These are phyloP conservation scores for Ispidina picta DNA, from an alignment of 2,797 vertebrate species.

Conservation along the genomic window DNA sequence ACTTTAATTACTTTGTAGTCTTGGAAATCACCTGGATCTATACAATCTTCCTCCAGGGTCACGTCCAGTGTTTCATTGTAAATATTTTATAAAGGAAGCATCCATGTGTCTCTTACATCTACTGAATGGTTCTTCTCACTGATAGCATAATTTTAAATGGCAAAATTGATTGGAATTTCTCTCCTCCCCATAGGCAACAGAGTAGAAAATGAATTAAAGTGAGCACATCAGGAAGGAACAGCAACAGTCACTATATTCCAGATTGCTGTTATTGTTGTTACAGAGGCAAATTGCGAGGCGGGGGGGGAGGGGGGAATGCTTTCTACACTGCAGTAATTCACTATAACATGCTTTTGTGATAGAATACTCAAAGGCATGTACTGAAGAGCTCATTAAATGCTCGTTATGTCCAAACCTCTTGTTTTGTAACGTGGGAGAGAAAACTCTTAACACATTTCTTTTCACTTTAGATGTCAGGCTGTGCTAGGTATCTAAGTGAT, in stretches of 20 bases:
- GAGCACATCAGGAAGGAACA: not conserved
- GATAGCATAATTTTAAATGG: not conserved
- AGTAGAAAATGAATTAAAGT: not conserved
- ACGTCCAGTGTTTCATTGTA: not conserved
- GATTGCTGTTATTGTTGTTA: not conserved
- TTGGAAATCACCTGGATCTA: not conserved
- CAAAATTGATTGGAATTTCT: not conserved
- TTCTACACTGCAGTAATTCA: not conserved
- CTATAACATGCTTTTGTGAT: not conserved
- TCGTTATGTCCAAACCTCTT: not conserved
- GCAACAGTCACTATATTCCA: not conserved
- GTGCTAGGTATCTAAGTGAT: not conserved
- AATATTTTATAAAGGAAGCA: not conserved
- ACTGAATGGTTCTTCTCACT: not conserved
- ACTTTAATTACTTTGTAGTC: not conserved
- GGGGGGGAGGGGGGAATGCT: not conserved
- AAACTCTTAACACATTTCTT: not conserved
- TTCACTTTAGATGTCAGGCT: not conserved
- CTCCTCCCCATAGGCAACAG: not conserved
- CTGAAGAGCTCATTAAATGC: not conserved
- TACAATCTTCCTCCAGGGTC: not conserved
- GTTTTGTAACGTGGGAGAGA: not conserved
- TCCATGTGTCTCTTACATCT: not conserved
- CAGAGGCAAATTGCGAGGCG: not conserved
- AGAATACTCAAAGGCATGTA: not conserved